These are phyloP conservation scores for Heptranchias perlo DNA, from an alignment of 2,113 vertebrate species.

Conservation along the genomic window DNA sequence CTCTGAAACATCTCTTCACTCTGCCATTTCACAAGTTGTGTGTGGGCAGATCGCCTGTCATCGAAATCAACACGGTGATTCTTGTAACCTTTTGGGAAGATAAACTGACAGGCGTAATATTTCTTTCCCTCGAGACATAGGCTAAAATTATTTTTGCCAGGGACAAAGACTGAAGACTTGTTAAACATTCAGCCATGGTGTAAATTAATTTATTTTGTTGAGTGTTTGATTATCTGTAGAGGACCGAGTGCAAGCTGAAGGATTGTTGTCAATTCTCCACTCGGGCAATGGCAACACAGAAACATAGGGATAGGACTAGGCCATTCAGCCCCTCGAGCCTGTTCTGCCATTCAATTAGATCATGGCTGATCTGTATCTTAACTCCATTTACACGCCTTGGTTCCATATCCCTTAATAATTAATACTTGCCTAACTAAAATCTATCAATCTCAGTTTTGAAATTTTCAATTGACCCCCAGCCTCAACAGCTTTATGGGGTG, in stretches of 20 bases:
- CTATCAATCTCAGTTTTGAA: too few species aligned
- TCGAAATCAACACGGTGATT: neutral
- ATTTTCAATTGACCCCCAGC: too few species aligned
- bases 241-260: neutral
- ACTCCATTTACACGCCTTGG: too few species aligned
- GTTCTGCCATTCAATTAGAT: too few species aligned
- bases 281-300: neutral
- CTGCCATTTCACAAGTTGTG: neutral
- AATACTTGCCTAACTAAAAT: too few species aligned
- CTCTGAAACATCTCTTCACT: neutral
- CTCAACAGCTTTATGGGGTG: too few species aligned
- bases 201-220: neutral
- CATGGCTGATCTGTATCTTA: too few species aligned
- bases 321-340: too few species aligned
- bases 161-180: neutral
- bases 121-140: neutral
- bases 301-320: neutral
- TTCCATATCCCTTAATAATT: too few species aligned
- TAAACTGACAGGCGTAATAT: neutral
- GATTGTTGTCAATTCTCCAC: too few species aligned
- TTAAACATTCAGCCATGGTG: neutral
- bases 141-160: neutral
- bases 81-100: neutral
- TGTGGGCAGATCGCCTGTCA: neutral
- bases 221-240: neutral